Base-by-base conservation (phyloP, 2,888 invertebrate species). In the Spilosoma lubricipeda region DNA sequence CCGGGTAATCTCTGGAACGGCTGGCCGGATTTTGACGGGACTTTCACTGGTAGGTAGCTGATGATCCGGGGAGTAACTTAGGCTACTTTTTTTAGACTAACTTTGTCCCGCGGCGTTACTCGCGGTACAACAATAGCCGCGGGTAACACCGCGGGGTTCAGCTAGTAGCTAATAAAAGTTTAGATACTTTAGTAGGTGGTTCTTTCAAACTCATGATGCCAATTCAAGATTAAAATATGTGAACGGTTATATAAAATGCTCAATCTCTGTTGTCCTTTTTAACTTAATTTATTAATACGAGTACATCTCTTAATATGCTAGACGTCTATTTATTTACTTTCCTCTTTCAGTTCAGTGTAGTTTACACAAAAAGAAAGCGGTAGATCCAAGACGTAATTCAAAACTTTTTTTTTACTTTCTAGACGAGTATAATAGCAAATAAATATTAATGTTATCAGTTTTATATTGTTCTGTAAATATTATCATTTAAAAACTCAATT, bases 191-290 rank as follows among this genome's bases (percentile, higher is more conserved):
- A 5, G 20, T 11, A 56, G 56, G 3, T 13, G 39, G 39, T n/a
- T 56, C n/a, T 56, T 56, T 56, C 5, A n/a, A 56, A 56, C n/a
- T 23, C 56, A n/a, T 9, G 56, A 15, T 59, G 13, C n/a, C 27
- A 27, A 59, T 59, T 2, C 27, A 59, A 27, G 15, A 59, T 27
- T 59, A 59, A 59, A 59, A 27, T 15, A 13, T 30, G 1, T 30
- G 1, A 30, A 30, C 30, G 7, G 30, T 63, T 63, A 59, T 59
- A 59, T 36, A 70, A 65, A 71, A 64, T 36, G 67, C 33, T 8
- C 33, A 56, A 30, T 67, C 42, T 67, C 42, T 74, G 65, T 71
- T 76, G 73, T 77, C 68, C 67, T 18, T 75, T 81, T 76, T 69
- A 67, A 71, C 66, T 74, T 72, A 67, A 74, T 72, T 27, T 59